These are phyloP conservation scores for Euplagia quadripunctaria DNA, from an alignment of 2,888 invertebrate genomes.

Conservation along the genomic window DNA sequence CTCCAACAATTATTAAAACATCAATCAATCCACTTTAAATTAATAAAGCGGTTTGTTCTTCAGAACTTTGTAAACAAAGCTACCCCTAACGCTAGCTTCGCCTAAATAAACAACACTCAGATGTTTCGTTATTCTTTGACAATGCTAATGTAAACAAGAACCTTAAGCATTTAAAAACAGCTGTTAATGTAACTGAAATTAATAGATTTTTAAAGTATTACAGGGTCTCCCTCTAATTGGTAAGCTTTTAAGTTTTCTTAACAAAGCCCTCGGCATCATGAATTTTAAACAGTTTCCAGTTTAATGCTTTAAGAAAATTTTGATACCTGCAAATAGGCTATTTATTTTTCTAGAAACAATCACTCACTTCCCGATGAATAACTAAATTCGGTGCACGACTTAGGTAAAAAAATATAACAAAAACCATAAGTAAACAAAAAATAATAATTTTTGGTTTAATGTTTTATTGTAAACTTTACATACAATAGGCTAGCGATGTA, in stretches of 20 bases:
- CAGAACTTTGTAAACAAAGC: slow-evolving; percentile 22
- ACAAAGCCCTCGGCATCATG: background rate
- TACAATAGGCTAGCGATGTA: too few species aligned
- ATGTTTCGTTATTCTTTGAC: slow-evolving; percentile 31
- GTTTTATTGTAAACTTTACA: too few species aligned
- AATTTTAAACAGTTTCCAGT: background rate
- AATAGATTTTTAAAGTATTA: background rate
- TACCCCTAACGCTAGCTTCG: slow-evolving; percentile 15
- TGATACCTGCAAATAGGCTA: background rate
- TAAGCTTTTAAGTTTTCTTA: too few species aligned
- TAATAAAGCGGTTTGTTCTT: slow-evolving; percentile 38
- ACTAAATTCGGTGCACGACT: background rate
- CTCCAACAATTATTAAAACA: slow-evolving; percentile 26
- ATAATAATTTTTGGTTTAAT: too few species aligned
- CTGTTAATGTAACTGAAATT: background rate
- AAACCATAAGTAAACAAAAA: too few species aligned
- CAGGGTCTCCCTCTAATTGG: too few species aligned
- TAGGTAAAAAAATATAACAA: too few species aligned
- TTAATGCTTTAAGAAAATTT: background rate
- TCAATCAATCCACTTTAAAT: slow-evolving; percentile 38
- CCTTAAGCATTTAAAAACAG: background rate
- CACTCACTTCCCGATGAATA: background rate
- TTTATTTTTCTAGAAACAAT: too few species aligned
- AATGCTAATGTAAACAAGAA: slow-evolving; percentile 27
- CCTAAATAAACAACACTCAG: slow-evolving; percentile 41